Conservation (phyloP, 2,797 vertebrate species). For the Helicolenus hilgendorfi region DNA sequence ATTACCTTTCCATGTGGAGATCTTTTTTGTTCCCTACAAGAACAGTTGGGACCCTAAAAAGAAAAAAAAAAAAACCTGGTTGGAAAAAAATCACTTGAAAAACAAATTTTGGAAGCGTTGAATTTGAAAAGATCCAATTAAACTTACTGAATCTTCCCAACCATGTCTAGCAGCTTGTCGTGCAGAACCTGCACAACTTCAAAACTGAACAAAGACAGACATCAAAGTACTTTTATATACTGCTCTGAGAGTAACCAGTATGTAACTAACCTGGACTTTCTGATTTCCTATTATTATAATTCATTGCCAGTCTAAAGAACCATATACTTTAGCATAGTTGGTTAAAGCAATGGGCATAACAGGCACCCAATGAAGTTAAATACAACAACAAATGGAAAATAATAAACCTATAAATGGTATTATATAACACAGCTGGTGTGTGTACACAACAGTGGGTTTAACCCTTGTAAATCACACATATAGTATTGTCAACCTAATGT, state of each 20-base stretch:
- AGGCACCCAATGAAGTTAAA: background rate
- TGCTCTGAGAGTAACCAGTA: background rate
- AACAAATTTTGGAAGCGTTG: slow-evolving; percentile 58
- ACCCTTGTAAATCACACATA: background rate
- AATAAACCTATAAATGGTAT: background rate
- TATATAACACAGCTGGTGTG: background rate
- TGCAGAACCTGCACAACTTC: slow-evolving; percentile 93
- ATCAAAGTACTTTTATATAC: slow-evolving; percentile 22
- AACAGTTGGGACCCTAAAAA: slow-evolving; percentile 92
- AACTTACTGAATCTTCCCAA: slow-evolving; percentile 93
- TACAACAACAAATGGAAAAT: background rate
- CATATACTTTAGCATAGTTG: background rate
- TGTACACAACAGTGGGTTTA: background rate
- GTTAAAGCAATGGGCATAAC: background rate
- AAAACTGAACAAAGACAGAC: slow-evolving; percentile 89
- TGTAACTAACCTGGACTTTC: background rate
- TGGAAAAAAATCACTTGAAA: slow-evolving; percentile 15
- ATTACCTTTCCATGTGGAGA: slow-evolving; percentile 93
- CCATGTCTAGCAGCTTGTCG: slow-evolving; percentile 92
- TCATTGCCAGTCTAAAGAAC: background rate
- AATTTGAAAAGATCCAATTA: background rate
- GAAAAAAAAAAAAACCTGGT: slow-evolving; percentile 14
- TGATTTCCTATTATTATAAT: background rate
- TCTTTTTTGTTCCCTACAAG: slow-evolving; percentile 95
- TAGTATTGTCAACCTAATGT: background rate